Evolutionary conservation across 1,140 invertebrate species (phyloP), one percentile per base, ranked within the genome.

Genomic region (Drosophila ananassae): DNA sequence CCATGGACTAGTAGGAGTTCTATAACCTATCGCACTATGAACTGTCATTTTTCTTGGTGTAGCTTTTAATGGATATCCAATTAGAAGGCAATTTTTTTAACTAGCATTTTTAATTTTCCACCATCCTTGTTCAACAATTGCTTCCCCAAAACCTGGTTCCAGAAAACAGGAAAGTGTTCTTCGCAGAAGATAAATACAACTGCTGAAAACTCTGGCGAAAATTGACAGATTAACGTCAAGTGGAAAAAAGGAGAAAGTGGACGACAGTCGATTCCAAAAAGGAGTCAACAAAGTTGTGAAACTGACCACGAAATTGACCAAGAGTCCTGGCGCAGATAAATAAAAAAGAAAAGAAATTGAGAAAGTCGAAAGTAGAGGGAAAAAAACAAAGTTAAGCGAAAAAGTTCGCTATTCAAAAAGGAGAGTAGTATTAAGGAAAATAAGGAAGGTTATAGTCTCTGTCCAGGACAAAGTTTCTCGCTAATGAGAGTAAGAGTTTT

Each of bases 401-500:
- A 89, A 87, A 87, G 66, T 85, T 85, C 47, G 30, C 56, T 60
- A 82, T 84, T 73, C 59, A 72, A 53, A 77, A 51, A 61, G 68
- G 50, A 67, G 54, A 69, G 41, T 24, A 51, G 24, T 51, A 67
- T 67, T 63, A 63, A 52, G 47, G 50, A 28, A 59, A 69, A 69
- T 53, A 22, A 24, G 69, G 34, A 76, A 63, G 66, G 75, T 83
- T 83, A 74, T 64, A 68, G 63, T 55, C 71, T 48, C 32, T 54
- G 60, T 73, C 39, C 67, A 48, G 51, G 58, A 22, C 34, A 52
- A 73, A 84, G 57, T 82, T 67, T 87, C 77, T 51, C 57, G 64
- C 82, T 85, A 89, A 85, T 85, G 82, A 85, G 82, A 78, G 82
- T 85, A 82, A 85, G 83, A 85, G 83, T 85, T 85, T 61, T 61